Evolutionary conservation across 2,113 vertebrate genomes (phyloP), one percentile per base, ranked within the genome.

Genomic region (Urocynchramus pylzowi): DNA sequence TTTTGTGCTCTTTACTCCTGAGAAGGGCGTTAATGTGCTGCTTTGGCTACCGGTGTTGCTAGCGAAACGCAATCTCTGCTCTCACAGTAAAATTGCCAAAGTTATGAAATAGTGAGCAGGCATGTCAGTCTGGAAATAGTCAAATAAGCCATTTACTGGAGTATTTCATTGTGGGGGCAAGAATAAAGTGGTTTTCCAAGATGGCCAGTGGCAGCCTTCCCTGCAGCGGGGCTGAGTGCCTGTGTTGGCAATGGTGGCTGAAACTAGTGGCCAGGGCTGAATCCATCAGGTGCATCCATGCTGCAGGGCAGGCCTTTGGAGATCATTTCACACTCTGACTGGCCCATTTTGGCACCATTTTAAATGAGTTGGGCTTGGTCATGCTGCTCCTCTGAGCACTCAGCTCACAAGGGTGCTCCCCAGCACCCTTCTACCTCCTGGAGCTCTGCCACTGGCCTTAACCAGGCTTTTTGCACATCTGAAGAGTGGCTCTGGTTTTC

Each of bases 111-210:
- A 89, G 47, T 13, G 17, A 92, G 52, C 52, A 33, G 30, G 47
- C 37, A 6, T 44, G 42, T 77, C 84, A 90, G 59, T 92, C 91
- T 98, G 96, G 90, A 95, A 96, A 84, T 59, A 80, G 95, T 97
- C 97, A 97, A 84, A 60, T 6, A 21, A 60, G 44, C 10, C 0
- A 0, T 74, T 57, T 54, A 31, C 15, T 77, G 75, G 26, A 80
- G 33, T 69, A 23, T 27, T 84, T 84, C 11, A 37, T 33, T 3
- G 2, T 12, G 17, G 33, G 26, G 8, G 11, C 24, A 63, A 70
- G 54, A 81, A 63, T 35, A 16, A 75, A 63, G 31, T 33, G 44
- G 6, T 67, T 90, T 77, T 71, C 30, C 30, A 70, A 63, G 35
- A 30, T 1, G 15, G 14, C 22, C 7, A 5, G 30, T 30, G 11